phyloP scores from a whole-genome alignment of 2,113 vertebrate genomes.

The Caloenas nicobarica region DNA sequence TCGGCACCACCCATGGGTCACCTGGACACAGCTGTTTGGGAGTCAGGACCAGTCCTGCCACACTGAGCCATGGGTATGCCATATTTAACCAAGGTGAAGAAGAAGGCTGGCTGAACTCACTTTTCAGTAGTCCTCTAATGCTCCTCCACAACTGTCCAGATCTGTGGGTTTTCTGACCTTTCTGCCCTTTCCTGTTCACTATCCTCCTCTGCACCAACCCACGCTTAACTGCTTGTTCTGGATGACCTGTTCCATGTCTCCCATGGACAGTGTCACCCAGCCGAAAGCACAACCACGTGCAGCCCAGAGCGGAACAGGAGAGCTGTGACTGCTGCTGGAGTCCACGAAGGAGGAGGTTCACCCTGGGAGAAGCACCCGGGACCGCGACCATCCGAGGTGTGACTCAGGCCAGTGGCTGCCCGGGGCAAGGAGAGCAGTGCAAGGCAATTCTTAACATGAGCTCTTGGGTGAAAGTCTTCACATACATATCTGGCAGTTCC shows the following conservation, averaged over 20 bases:
- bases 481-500: background rate
- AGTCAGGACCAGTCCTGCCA: background rate
- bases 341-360: background rate
- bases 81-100: background rate
- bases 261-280: background rate
- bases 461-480: background rate
- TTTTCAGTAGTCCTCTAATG: background rate
- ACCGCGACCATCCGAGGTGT: background rate
- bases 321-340: background rate
- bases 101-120: background rate
- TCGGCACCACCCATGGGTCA: background rate
- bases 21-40: background rate
- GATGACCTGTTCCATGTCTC: slow-evolving; percentile 19
- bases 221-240: background rate
- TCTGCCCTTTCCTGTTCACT: background rate
- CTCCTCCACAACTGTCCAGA: background rate
- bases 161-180: background rate
- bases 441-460: background rate
- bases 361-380: background rate
- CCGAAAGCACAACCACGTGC: background rate
- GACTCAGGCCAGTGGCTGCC: background rate
- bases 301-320: background rate
- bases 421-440: background rate
- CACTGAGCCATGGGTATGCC: accelerated
- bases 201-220: background rate